Base-by-base conservation (phyloP, 2,888 invertebrate genomes). In the Antheraea yamamai region DNA sequence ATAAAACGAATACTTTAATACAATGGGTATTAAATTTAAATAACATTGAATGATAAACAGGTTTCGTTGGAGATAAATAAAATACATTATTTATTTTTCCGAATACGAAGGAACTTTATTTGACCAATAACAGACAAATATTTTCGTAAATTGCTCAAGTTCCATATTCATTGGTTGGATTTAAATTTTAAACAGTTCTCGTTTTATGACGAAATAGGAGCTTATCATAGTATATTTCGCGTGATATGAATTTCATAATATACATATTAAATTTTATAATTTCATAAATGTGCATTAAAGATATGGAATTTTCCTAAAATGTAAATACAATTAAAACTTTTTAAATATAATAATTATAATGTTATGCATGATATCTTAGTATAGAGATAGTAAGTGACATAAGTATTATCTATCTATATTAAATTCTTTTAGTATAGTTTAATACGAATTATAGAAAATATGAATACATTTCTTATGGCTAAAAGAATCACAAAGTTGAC, bases 31-130 rank as follows among this genome's bases (percentile, higher is more conserved):
- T n/a, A n/a, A n/a, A n/a, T 30, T 66, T 66, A 30, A 66, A 30
- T 14, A 66, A 66, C 26, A 66, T 66, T 30, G 64, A 66, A 66
- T 66, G 3, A 26, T 14, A 30, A 70, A 70, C 10, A 70, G 23
- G 68, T 39, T 70, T 70, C 39, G 8, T 39, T 6, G 70, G 39
- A 35, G 16, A 78, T 75, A 74, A 84, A 84, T 78, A 76, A 85
- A 87, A 82, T 75, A 78, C 76, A 72, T 61, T 55, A 30, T 75
- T 72, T 52, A 77, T 84, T 84, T 85, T 84, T 83, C 80, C 80
- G 85, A 89, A 88, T 92, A 90, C 84, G 91, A 93, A 93, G 94
- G 93, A 94, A 93, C 93, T 95, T 94, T 95, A 95, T 92, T 94
- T 91, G 89, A 91, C 89, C 91, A 91, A 89, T 91, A 91, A 91